Evolutionary conservation across 2,888 invertebrate genomes (phyloP).

Genomic region (Drosophila paranaensis): DNA sequence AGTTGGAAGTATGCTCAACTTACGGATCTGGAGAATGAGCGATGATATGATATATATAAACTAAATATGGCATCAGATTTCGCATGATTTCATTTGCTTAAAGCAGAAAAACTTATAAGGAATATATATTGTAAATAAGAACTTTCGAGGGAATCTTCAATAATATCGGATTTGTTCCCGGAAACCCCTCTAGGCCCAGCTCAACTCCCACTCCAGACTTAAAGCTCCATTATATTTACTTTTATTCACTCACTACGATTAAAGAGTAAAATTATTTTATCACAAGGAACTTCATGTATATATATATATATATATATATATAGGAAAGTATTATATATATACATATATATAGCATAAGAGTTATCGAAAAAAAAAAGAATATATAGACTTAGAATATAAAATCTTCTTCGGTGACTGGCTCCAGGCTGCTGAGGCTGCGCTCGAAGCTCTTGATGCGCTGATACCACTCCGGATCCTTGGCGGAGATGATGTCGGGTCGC

Average conservation of each 20-base stretch:
- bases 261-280: slow-evolving; percentile 26
- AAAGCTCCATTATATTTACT: neutral
- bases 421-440: slow-evolving; percentile 65
- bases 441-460: slow-evolving; percentile 84
- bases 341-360: neutral
- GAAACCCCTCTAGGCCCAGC: too few species aligned
- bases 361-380: neutral
- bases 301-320: neutral
- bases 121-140: too few species aligned
- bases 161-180: too few species aligned
- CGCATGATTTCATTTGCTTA: too few species aligned
- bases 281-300: slow-evolving; percentile 15
- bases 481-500: slow-evolving; percentile 85
- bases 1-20: neutral
- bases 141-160: too few species aligned
- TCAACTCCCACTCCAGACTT: too few species aligned
- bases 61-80: too few species aligned
- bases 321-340: neutral
- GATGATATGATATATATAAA: neutral
- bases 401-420: slow-evolving; percentile 58
- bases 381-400: slow-evolving; percentile 52
- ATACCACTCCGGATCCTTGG: slow-evolving; percentile 87
- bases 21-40: neutral
- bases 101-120: too few species aligned
- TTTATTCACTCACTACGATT: slow-evolving; percentile 16